Evolutionary conservation across 2,113 vertebrate species (phyloP).

Genomic region (Grammatotria lemairii): DNA sequence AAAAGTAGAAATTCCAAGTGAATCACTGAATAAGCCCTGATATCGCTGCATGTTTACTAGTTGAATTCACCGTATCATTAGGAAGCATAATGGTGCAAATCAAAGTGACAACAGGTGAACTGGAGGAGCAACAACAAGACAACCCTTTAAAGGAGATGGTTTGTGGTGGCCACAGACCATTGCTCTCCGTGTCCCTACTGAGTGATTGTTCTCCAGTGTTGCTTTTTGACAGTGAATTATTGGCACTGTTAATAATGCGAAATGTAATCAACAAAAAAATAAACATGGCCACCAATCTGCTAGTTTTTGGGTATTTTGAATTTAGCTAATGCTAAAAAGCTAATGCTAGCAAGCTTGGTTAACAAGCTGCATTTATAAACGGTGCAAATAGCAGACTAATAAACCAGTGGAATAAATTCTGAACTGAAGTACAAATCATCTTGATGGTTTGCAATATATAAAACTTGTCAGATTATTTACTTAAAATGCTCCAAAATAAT

Average conservation of each 20-base stretch:
- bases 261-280: neutral
- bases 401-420: neutral
- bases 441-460: neutral
- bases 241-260: neutral
- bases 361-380: neutral
- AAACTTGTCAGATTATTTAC: neutral
- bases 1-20: fast-evolving
- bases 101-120: neutral
- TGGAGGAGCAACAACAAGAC: neutral
- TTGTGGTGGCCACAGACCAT: neutral
- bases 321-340: neutral
- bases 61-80: neutral
- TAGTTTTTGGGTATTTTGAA: neutral
- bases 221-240: neutral
- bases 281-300: neutral
- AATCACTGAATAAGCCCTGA: neutral
- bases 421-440: neutral
- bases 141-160: fast-evolving
- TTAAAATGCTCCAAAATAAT: neutral
- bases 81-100: neutral
- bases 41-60: neutral
- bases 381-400: fast-evolving
- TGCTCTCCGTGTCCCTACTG: neutral
- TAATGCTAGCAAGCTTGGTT: neutral
- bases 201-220: neutral